Base-by-base conservation (phyloP, 2,888 invertebrate species). In the Serrognathus titanus region DNA sequence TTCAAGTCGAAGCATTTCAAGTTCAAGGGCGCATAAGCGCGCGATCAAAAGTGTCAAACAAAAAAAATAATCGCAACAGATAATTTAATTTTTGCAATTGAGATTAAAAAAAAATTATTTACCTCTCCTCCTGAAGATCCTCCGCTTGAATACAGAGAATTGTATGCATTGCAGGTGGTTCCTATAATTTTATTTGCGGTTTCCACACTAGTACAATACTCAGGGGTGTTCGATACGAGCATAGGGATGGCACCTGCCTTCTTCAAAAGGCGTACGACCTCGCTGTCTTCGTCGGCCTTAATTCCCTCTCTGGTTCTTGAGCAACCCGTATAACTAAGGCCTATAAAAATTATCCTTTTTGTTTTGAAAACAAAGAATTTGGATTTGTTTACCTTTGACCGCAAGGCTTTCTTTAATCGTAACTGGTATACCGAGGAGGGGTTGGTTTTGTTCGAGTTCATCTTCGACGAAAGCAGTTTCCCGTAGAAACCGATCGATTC, bases 71-170 rank as follows among this genome's bases (percentile, higher is more conserved):
- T n/a, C n/a, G n/a, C n/a, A n/a, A n/a, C n/a, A n/a, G 20, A 20
- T 2, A 20, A 4, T 20, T 20, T 20, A 20, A 4, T 4, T 20
- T 20, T 20, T 20, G 20, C 20, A 20, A 2, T 20, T 20, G n/a
- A 20, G 2, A 20, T 20, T 20, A 20, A 31, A 31, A 31, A 31
- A 31, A 31, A 31, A 31, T 5, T 31, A 20, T 76, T 66, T 69
- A 89, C 92, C 82, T 93, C 92, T 8, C 91, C 92, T 37, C 95
- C 95, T 1, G 94, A 94, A 35, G 94, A 95, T 3, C 96, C 96
- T 0, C 94, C 96, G 0, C 88, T 80, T 0, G 85, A 91, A 65
- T 87, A 81, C 0, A 81, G 81, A 1, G 85, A 80, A 70, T 92
- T 85, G 73, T 94, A 92, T 0, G 97, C 94, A 79, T 97, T 97